A percentile compares a stretch with the other conserved stretches of the same genome.
Evolutionary conservation across 2,113 vertebrate species (phyloP).

Genomic region (Hepsetus odoe): DNA sequence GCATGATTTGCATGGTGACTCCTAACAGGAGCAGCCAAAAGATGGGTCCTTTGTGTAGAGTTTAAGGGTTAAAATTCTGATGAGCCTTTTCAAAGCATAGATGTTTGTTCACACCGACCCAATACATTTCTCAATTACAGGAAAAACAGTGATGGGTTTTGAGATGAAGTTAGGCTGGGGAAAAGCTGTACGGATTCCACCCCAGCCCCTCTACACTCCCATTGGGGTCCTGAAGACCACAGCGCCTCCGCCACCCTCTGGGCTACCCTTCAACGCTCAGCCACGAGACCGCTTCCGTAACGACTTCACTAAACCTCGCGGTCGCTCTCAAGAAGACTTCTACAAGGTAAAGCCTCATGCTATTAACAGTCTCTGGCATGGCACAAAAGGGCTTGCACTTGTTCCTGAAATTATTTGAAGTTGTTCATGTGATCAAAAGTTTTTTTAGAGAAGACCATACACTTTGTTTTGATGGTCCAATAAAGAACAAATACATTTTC

Average conservation of each 20-base stretch:
- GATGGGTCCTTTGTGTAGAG: too few species aligned
- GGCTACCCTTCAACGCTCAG: conserved; percentile 82
- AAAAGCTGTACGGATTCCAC: conserved; percentile 79
- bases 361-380: neutral
- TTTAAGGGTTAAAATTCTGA: too few species aligned
- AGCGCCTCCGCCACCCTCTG: conserved; percentile 77
- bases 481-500: too few species aligned
- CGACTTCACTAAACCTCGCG: conserved; percentile 77
- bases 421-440: neutral
- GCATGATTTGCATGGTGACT: too few species aligned
- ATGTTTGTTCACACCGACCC: too few species aligned
- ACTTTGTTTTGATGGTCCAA: neutral
- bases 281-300: conserved; percentile 79
- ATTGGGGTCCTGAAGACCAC: conserved; percentile 73
- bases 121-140: conserved; percentile 53
- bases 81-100: neutral
- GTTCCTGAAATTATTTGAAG: neutral
- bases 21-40: too few species aligned
- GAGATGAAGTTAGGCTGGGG: conserved; percentile 85
- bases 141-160: conserved; percentile 82
- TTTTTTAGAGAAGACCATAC: neutral
- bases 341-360: conserved; percentile 72
- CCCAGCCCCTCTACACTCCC: conserved; percentile 80
- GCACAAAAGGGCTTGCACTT: neutral
- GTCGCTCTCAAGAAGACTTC: conserved; percentile 72